These are phyloP conservation scores for Baronia brevicornis DNA, from an alignment of 2,888 invertebrate species.

Conservation along the genomic window DNA sequence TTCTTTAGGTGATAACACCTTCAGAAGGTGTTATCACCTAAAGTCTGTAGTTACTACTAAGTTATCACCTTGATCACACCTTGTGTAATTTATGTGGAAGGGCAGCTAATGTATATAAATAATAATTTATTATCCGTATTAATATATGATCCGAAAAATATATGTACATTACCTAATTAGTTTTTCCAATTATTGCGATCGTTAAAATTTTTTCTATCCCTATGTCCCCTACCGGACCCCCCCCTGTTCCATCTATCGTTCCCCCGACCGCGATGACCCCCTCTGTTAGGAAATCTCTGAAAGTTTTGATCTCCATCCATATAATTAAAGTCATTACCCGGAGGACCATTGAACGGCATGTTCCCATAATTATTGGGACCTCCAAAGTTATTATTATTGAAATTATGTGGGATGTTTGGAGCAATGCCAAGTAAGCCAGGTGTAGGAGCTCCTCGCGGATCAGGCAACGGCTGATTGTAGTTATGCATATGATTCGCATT, in stretches of 20 bases:
- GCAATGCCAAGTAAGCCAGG: conserved; percentile 77
- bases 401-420: conserved; percentile 71
- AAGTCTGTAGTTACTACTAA: conserved; percentile 46
- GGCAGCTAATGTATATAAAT: conserved; percentile 24
- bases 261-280: conserved; percentile 59
- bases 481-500: conserved; percentile 57
- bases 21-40: conserved; percentile 37
- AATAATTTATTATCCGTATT: conserved; percentile 15
- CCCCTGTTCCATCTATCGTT: conserved; percentile 67
- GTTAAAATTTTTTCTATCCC: conserved; percentile 67
- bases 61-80: conserved; percentile 64
- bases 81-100: conserved; percentile 54
- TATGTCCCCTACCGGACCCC: conserved; percentile 59
- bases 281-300: conserved; percentile 58
- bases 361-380: conserved; percentile 59
- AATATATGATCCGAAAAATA: conserved; percentile 18
- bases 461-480: conserved; percentile 59
- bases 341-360: conserved; percentile 60
- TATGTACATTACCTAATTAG: conserved; percentile 49
- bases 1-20: conserved; percentile 40
- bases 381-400: conserved; percentile 52
- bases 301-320: conserved; percentile 62
- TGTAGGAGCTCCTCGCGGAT: conserved; percentile 63
- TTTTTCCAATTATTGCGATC: conserved; percentile 71
- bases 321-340: conserved; percentile 58